A percentile compares a stretch with the other conserved stretches of the same genome.
phyloP scores from a whole-genome alignment of 2,113 vertebrate species.

The Cyanoderma ruficeps region DNA sequence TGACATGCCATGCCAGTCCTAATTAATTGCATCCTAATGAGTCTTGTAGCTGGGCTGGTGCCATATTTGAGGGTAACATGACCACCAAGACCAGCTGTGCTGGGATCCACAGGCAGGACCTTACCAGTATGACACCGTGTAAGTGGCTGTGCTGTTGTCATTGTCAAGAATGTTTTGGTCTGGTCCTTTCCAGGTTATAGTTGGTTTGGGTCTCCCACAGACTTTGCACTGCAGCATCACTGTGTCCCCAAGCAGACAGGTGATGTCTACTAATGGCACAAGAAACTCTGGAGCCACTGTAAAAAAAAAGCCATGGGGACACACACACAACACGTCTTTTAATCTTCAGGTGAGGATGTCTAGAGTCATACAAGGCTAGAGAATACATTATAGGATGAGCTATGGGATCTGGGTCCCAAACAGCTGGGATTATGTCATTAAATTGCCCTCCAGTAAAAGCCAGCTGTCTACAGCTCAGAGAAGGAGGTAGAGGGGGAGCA shows the following conservation, averaged over 20 bases:
- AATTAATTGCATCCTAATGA: not conserved
- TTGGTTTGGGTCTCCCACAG: constrained; percentile 93
- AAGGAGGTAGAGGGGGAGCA: not conserved
- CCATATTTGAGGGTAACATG: not conserved
- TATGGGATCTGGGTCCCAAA: not conserved
- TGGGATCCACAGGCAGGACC: not conserved
- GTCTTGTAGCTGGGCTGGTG: not conserved
- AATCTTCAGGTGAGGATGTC: not conserved
- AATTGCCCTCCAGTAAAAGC: not conserved
- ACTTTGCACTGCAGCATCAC: constrained; percentile 94
- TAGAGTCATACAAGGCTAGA: not conserved
- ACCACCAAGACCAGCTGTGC: not conserved
- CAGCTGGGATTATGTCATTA: not conserved
- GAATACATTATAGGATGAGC: not conserved
- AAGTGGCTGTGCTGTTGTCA: constrained; percentile 79
- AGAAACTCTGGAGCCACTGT: constrained; percentile 97
- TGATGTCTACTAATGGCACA: constrained; percentile 88
- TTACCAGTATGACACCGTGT: constrained; percentile 76
- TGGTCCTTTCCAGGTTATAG: constrained; percentile 89
- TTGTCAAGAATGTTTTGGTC: constrained; percentile 91
- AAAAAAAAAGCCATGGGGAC: not conserved
- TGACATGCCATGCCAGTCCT: not conserved
- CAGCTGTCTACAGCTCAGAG: not conserved
- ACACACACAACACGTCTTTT: not conserved
- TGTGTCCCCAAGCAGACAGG: constrained; percentile 92